phyloP scores from a whole-genome alignment of 1,140 invertebrate species.

The Chrysoperla carnea region DNA sequence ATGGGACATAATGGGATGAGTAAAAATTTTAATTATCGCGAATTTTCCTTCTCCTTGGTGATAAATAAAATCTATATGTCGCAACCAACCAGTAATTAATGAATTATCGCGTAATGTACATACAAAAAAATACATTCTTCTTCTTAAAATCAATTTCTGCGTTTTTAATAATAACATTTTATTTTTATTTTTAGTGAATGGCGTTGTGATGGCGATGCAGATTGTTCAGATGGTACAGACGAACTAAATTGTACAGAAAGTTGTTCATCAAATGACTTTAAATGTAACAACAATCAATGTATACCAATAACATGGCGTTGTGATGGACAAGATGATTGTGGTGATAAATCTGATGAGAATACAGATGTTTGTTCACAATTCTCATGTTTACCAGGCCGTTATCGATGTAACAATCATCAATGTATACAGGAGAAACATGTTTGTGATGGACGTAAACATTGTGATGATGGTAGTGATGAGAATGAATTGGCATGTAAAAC shows the following conservation, averaged over 20 bases:
- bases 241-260: conserved; percentile 31
- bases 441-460: conserved; percentile 55
- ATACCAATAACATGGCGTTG: conserved; percentile 40
- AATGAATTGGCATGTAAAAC: conserved; percentile 31
- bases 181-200: conserved; percentile 23
- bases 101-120: too few species aligned
- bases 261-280: conserved; percentile 24
- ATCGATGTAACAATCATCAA: conserved; percentile 44
- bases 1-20: too few species aligned
- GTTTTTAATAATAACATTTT: too few species aligned
- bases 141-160: too few species aligned
- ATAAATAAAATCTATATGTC: too few species aligned
- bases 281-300: conserved; percentile 34
- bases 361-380: conserved; percentile 16
- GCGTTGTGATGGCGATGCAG: conserved; percentile 39
- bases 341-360: conserved; percentile 37
- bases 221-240: conserved; percentile 43
- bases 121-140: too few species aligned
- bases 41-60: too few species aligned
- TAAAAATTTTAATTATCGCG: too few species aligned
- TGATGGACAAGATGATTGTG: conserved; percentile 43
- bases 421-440: conserved; percentile 44
- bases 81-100: too few species aligned
- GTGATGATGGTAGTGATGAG: conserved; percentile 62
- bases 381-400: conserved; percentile 17